phyloP scores from a whole-genome alignment of 2,888 invertebrate species.

The Bruchidius siliquastri region DNA sequence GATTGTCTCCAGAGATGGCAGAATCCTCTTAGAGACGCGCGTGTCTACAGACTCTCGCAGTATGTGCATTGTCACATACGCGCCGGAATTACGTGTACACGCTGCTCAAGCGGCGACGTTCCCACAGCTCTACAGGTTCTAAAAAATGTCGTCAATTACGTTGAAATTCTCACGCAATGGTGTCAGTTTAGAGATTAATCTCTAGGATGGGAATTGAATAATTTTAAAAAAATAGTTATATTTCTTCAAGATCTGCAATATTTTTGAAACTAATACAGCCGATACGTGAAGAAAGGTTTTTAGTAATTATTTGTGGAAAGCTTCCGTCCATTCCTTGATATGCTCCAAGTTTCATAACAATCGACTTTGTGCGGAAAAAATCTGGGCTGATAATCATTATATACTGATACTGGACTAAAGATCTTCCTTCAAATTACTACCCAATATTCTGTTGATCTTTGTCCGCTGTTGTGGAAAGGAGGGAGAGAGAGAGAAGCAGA shows the following conservation, averaged over 20 bases:
- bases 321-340: too few relatives aligned
- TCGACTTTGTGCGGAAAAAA: too few relatives aligned
- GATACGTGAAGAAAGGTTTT: too few relatives aligned
- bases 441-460: neutral
- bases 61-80: conserved; percentile 37
- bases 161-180: too few relatives aligned
- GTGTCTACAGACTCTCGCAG: conserved; percentile 36
- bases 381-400: too few relatives aligned
- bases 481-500: neutral
- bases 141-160: neutral
- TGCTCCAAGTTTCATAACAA: too few relatives aligned
- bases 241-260: too few relatives aligned
- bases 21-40: conserved; percentile 43
- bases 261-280: too few relatives aligned
- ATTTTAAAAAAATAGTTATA: too few relatives aligned
- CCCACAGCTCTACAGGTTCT: neutral
- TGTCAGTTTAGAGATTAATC: too few relatives aligned
- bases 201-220: too few relatives aligned
- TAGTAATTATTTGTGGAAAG: too few relatives aligned
- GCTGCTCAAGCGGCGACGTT: conserved; percentile 3
- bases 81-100: conserved; percentile 33
- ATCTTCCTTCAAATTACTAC: neutral
- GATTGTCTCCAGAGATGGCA: conserved; percentile 37
- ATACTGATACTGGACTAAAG: neutral
- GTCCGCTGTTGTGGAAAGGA: neutral